Evolutionary conservation across 1,140 invertebrate genomes (phyloP).

Genomic region (Agraylea sexmaculata): DNA sequence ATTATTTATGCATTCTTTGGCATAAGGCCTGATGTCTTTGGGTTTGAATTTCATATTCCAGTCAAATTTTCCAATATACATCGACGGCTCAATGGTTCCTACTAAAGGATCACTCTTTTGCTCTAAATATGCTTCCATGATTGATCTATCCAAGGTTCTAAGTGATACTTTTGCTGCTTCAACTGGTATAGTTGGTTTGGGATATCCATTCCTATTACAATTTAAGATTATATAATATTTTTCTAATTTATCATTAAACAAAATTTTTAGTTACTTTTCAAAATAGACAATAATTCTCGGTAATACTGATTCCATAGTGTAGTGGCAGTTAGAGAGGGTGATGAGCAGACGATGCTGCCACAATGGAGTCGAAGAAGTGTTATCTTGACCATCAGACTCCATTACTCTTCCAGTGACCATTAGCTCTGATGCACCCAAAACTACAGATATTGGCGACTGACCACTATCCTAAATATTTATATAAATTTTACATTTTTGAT

Average conservation of each 20-base stretch:
- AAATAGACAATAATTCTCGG: constrained; percentile 53
- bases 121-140: constrained; percentile 77
- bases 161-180: constrained; percentile 45
- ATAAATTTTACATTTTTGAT: not conserved
- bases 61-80: constrained; percentile 83
- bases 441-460: constrained; percentile 28
- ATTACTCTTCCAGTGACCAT: constrained; percentile 12
- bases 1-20: constrained; percentile 86
- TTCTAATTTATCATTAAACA: constrained; percentile 5
- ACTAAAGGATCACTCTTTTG: constrained; percentile 86
- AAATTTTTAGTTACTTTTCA: constrained; percentile 29
- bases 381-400: constrained; percentile 39
- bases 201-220: constrained; percentile 48
- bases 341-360: constrained; percentile 76
- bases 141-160: constrained; percentile 52
- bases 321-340: constrained; percentile 81
- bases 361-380: constrained; percentile 38
- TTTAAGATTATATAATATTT: too few species aligned
- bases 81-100: constrained; percentile 87
- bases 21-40: constrained; percentile 73
- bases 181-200: constrained; percentile 51
- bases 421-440: constrained; percentile 27
- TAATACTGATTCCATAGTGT: constrained; percentile 63
- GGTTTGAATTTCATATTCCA: constrained; percentile 68
- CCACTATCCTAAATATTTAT: constrained; percentile 16